Evolutionary conservation across 1,140 invertebrate genomes (phyloP), one percentile per base, ranked within the genome.

Genomic region (Drosophila micromelanica): DNA sequence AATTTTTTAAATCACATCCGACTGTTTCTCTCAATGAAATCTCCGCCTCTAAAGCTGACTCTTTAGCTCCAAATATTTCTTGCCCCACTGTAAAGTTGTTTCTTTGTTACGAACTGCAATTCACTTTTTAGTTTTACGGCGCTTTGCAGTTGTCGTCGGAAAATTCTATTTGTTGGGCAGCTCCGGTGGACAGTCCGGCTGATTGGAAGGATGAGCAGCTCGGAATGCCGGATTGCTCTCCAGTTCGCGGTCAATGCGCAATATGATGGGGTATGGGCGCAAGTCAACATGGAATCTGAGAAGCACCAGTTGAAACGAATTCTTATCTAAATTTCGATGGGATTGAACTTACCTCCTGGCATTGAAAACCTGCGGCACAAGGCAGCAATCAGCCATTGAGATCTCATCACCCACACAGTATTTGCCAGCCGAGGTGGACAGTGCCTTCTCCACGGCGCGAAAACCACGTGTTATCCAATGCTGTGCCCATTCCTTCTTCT

Each of bases 401-500:
- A 99, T 95, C 76, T 97, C 95, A 93, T 99, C 97, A 2, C 98
- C 98, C 2, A 99, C 96, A 91, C 97, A 98, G 90, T 98, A 99
- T 92, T 98, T 98, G 12, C 98, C 98, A 49, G 97, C 95, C 59
- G 95, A 96, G 11, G 95, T 93, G 6, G 95, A 95, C 7, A 99
- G 91, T 8, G 98, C 92, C 91, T 96, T 96, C 93, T 99, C 98
- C 3, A 99, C 95, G 40, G 97, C 97, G 93, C 94, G 94, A 89
- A 99, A 97, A 38, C 98, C 97, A 76, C 96, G 94, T 38, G 94
- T 96, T 64, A 99, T 98, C 96, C 96, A 99, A 91, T 98, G 96
- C 78, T 97, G 95, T 1, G 96, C 97, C 98, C 98, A 99, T 93
- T 96, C 96, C 84, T 96, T 96, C 82, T 97, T 97, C 91, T 96